Base-by-base conservation (phyloP, 2,113 vertebrate genomes). In the Charadrius vociferus region DNA sequence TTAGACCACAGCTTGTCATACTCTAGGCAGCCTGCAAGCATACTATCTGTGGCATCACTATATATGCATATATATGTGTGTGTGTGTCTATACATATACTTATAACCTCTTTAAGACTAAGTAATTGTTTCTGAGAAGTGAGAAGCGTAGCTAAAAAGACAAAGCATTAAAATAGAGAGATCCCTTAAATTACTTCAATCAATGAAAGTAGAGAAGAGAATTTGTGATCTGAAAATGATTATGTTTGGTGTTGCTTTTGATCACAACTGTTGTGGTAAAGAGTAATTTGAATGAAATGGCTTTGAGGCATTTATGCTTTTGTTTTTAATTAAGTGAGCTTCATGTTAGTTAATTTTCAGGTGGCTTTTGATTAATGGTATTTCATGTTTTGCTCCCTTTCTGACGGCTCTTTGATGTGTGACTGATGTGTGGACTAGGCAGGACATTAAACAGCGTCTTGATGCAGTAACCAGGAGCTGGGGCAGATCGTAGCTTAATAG, bases 241-340 rank as follows among this genome's bases (percentile, higher is more conserved):
- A 63, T 47, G 19, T 65, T 55, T 96, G 67, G 13, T 62, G 50
- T 71, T 95, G 36, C 47, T 94, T 95, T 75, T 75, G 36, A 37
- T 95, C 50, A 73, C 47, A 70, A 36, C 10, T 65, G 12, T 29
- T 50, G 75, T 67, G 30, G 59, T 81, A 89, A 81, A 95, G 63
- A 52, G 29, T 59, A 63, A 73, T 78, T 93, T 80, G 36, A 53
- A 80, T 87, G 63, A 96, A 94, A 90, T 88, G 66, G 47, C 90
- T 97, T 90, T 88, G 81, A 79, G 89, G 7, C 50, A 91, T 87
- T 59, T 70, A 65, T 20, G 16, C 11, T 93, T 97, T 96, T 94
- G 45, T 84, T 98, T 97, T 85, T 94, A 87, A 84, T 97, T 95
- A 93, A 95, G 47, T 79, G 9, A 50, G 11, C 55, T 92, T 77